A percentile compares a stretch with the other conserved stretches of the same genome.
phyloP scores from a whole-genome alignment of 2,797 vertebrate genomes.

The Hipposideros larvatus region DNA sequence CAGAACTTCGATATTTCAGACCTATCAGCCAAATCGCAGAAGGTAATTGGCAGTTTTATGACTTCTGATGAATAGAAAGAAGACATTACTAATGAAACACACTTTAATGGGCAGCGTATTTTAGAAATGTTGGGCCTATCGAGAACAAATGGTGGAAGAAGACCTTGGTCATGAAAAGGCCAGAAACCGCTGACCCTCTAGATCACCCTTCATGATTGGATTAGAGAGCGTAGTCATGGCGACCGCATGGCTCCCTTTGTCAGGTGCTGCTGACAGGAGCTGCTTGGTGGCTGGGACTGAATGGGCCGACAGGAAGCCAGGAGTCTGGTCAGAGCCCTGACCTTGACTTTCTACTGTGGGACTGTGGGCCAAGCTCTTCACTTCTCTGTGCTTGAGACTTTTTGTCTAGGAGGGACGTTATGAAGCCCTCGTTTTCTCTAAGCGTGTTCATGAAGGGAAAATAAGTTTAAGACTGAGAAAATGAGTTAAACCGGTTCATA shows the following conservation, averaged over 20 bases:
- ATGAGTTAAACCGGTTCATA: background rate
- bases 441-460: slow-evolving; percentile 8
- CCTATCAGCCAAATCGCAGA: background rate
- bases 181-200: background rate
- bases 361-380: background rate
- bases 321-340: background rate
- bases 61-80: slow-evolving; percentile 3
- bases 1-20: slow-evolving; percentile 8
- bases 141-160: background rate
- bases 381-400: background rate
- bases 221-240: background rate
- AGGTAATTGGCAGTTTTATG: background rate
- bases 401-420: background rate
- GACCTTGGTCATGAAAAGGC: background rate
- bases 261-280: background rate
- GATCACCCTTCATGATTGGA: background rate
- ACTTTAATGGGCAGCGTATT: background rate
- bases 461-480: slow-evolving; percentile 2
- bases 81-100: background rate
- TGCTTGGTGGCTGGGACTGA: background rate
- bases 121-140: background rate
- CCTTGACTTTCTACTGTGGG: slow-evolving; percentile 52
- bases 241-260: background rate
- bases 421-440: background rate
- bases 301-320: background rate